Evolutionary conservation across 2,888 invertebrate species (phyloP), one percentile per base, ranked within the genome.

Genomic region (Agonopterix heracliana): DNA sequence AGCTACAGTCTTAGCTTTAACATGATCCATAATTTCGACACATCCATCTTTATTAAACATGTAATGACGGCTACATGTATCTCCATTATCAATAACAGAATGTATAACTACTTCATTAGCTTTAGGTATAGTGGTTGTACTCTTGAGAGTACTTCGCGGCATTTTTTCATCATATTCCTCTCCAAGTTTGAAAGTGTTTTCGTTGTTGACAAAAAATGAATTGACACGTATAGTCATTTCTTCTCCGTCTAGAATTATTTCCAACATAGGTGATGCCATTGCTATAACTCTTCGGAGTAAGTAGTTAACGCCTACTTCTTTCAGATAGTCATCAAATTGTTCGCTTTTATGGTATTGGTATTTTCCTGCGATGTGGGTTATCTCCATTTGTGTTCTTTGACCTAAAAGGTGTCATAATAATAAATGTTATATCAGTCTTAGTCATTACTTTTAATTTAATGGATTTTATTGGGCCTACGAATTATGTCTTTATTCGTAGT

Each of bases 151-250:
- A 9, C 48, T 46, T 46, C 75, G 78, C 2, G 90, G 89, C 89
- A 90, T 89, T 14, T 71, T 57, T 67, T 91, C 90, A 45, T 89
- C 86, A 62, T 90, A 90, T 55, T 89, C 88, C 55, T 87, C 85
- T 9, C 82, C 86, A 5, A 89, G 59, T 59, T 69, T 81, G 65
- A 90, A 90, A 43, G 68, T 80, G 12, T 59, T 58, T 54, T 78
- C 74, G 12, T 63, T 56, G 0, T 86, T 89, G 46, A 82, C 74
- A 48, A 90, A 60, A 52, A 87, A 55, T 1, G 89, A 84, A 34
- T 71, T 66, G n/a, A 71, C 79, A 51, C 80, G 81, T 34, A 90
- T 78, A 1, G 73, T 78, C 89, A 89, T 90, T 48, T 68, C 71
- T 43, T 34, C 46, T n/a, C 67, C 74, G 10, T 86, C 77, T 34